Evolutionary conservation across 2,888 invertebrate species (phyloP).

Genomic region (Andrena fulva): DNA sequence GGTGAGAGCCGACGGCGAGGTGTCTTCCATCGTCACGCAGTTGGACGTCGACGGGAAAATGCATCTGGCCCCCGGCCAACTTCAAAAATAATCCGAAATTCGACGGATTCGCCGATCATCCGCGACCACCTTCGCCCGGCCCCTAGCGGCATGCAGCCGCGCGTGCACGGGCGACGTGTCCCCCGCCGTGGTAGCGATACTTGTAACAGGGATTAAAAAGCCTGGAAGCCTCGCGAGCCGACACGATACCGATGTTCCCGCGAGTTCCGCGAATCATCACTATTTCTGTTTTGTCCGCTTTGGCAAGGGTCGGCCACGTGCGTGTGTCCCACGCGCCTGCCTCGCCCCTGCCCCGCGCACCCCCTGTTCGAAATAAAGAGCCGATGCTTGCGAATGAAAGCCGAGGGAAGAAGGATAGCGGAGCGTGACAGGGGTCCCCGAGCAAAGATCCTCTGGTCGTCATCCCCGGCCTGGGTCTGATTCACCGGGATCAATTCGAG

Average conservation of each 20-base stretch:
- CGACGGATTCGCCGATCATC: constrained; percentile 62
- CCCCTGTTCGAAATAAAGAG: constrained; percentile 10
- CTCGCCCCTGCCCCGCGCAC: neutral
- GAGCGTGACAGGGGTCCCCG: constrained; percentile 11
- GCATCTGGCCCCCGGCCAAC: constrained; percentile 71
- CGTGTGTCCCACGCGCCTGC: constrained; percentile 20
- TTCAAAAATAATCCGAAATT: constrained; percentile 72
- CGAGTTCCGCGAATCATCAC: constrained; percentile 55
- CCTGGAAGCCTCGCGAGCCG: neutral
- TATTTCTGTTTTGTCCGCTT: constrained; percentile 53
- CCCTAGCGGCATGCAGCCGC: too few species aligned
- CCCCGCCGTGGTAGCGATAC: neutral
- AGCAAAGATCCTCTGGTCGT: constrained; percentile 30
- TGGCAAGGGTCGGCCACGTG: constrained; percentile 25
- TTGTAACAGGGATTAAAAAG: neutral
- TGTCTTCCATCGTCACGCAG: constrained; percentile 57
- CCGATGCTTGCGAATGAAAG: neutral
- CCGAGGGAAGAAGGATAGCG: too few species aligned
- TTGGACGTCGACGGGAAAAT: constrained; percentile 57
- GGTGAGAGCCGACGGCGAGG: constrained; percentile 50
- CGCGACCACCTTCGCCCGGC: constrained; percentile 26
- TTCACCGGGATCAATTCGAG: constrained; percentile 52
- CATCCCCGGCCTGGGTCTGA: constrained; percentile 30
- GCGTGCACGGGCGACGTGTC: too few species aligned
- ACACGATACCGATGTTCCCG: neutral